Percentiles rank a stretch among this genome's conserved stretches.
These are phyloP conservation scores for Psilanteris sp. DNA, from an alignment of 1,140 invertebrate species.

Conservation along the genomic window DNA sequence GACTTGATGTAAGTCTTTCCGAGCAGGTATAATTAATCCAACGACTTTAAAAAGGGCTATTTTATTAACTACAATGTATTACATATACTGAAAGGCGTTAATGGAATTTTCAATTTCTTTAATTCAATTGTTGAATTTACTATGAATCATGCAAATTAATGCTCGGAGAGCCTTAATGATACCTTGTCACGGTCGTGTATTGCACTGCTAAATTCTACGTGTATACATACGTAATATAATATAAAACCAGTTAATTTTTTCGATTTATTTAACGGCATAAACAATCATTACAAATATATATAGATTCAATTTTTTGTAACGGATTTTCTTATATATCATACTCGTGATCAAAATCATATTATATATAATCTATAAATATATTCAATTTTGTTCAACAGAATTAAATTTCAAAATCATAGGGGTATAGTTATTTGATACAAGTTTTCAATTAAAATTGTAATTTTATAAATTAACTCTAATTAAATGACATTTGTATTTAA, in stretches of 20 bases:
- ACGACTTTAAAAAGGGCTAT: constrained; percentile 19
- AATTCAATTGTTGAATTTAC: constrained; percentile 10
- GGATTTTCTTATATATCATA: constrained; percentile 2
- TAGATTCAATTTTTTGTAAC: constrained; percentile 36
- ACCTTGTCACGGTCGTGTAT: constrained; percentile 51
- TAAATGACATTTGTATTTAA: too few species aligned
- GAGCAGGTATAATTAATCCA: constrained; percentile 28
- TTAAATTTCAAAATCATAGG: too few species aligned
- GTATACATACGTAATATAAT: constrained; percentile 56
- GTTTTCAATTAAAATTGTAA: too few species aligned
- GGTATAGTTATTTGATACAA: too few species aligned
- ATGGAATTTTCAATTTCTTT: neutral
- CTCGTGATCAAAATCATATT: neutral
- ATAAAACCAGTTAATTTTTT: constrained; percentile 51
- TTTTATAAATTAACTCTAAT: too few species aligned
- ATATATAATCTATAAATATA: too few species aligned
- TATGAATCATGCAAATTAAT: constrained; percentile 14
- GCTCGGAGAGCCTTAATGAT: constrained; percentile 53
- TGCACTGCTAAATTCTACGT: constrained; percentile 57
- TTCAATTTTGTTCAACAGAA: too few species aligned
- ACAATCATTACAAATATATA: constrained; percentile 41
- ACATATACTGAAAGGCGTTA: constrained; percentile 3
- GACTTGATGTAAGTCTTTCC: constrained; percentile 51
- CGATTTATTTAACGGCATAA: constrained; percentile 13
- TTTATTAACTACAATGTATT: constrained; percentile 17